phyloP scores from a whole-genome alignment of 2,797 vertebrate species.

The Channa striata region DNA sequence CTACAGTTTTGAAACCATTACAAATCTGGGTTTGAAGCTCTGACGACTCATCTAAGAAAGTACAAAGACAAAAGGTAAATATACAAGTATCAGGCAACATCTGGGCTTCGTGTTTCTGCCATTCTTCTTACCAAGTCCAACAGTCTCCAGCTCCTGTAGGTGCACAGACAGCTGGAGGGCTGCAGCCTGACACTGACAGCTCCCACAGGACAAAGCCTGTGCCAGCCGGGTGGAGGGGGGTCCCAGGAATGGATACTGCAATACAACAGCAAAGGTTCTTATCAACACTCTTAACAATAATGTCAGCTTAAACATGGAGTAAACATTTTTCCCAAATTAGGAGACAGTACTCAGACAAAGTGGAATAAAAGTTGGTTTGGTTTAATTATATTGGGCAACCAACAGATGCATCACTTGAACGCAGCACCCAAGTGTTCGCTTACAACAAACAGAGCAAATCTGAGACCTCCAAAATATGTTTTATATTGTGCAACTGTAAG shows the following conservation, averaged over 20 bases:
- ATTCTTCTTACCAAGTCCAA: conserved; percentile 88
- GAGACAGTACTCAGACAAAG: no score
- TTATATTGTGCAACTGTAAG: no score
- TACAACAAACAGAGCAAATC: no score
- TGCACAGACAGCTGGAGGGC: conserved; percentile 91
- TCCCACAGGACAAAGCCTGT: conserved; percentile 89
- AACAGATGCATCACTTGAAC: no score
- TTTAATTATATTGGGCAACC: no score
- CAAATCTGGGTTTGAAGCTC: conserved; percentile 95
- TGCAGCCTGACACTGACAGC: conserved; percentile 92
- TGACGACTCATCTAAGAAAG: conserved; percentile 88
- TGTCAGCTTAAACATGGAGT: no score
- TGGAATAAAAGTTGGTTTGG: no score
- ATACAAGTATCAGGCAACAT: neutral
- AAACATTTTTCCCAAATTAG: no score
- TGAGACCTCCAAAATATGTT: no score
- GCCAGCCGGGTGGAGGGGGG: conserved; percentile 92
- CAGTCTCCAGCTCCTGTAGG: conserved; percentile 92
- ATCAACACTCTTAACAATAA: no score
- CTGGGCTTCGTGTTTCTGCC: no score
- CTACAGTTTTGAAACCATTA: conserved; percentile 90
- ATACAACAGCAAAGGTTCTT: neutral
- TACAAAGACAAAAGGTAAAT: neutral
- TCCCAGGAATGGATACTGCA: conserved; percentile 93
- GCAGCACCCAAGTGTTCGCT: no score